Evolutionary conservation across 2,113 vertebrate genomes (phyloP), one percentile per base, ranked within the genome.

Genomic region (Ivindomyrus marchei): DNA sequence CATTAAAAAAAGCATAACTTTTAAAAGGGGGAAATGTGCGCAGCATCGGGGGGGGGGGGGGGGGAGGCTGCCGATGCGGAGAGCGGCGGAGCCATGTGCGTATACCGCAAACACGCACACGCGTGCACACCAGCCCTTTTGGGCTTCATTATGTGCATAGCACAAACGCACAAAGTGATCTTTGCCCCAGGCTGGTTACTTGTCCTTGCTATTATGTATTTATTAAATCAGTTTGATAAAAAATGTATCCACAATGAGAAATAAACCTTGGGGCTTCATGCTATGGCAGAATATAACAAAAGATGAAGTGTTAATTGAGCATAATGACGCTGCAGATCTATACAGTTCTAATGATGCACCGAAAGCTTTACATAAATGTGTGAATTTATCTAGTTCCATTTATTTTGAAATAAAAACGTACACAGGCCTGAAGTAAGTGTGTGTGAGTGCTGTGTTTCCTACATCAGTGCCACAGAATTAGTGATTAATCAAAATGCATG

Each of bases 401-500:
- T 19, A 11, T 85, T 89, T 85, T 85, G 1, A 46, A 89, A 89
- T 85, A 58, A 85, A 89, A 56, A 84, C 8, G 27, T 52, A 39
- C 56, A 85, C 17, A n/a, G 42, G 74, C 11, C 19, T 36, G 10
- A 52, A 36, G 3, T 52, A 7, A 74, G 66, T 36, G 66, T 31
- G 7, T 52, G 24, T 86, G 84, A 85, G 84, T n/a, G 21, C 21
- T 24, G 42, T 21, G 15, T 21, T n/a, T 24, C 21, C 45, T 15
- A 27, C 24, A 27, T 50, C 84, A 45, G 21, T 77, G 74, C 31
- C 36, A 77, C 15, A 17, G 4, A 8, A 80, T 80, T 1, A 6
- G 3, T 77, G 31, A 39, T 19, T 77, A 77, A 77, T 39, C 15
- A 80, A 39, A 80, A 42, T 80, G 5, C 74, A 15, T 42, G 15